phyloP scores from a whole-genome alignment of 2,113 vertebrate genomes.

The Aptenodytes forsteri region DNA sequence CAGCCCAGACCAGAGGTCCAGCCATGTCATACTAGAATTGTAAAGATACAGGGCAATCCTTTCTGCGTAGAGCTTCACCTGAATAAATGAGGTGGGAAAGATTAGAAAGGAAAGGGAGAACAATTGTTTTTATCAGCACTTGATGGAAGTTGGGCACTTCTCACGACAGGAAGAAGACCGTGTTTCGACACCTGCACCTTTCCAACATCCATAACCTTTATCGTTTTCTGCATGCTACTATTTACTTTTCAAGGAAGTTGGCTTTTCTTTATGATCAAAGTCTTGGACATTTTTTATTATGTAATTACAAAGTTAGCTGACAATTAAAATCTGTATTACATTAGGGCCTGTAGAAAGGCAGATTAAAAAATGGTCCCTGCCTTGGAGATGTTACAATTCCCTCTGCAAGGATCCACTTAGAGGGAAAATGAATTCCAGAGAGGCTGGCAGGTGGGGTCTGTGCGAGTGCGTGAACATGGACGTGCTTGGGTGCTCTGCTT shows the following conservation, averaged over 20 bases:
- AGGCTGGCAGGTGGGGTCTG: neutral
- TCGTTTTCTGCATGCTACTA: neutral
- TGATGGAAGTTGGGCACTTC: neutral
- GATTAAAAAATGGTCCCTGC: neutral
- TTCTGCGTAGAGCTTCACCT: neutral
- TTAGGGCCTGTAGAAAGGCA: neutral
- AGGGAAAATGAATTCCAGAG: neutral
- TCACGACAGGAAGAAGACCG: accelerated
- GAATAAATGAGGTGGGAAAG: neutral
- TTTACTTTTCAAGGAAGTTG: neutral
- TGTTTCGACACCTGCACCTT: neutral
- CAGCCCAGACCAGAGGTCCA: neutral
- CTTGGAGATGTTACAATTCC: neutral
- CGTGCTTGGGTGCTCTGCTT: neutral
- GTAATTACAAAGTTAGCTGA: neutral
- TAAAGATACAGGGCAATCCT: neutral
- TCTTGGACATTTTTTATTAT: neutral
- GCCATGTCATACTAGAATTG: neutral
- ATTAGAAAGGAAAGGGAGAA: neutral
- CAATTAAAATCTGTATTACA: neutral
- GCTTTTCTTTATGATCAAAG: neutral
- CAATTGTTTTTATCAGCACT: neutral
- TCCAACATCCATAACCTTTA: neutral
- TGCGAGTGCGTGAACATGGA: accelerated
- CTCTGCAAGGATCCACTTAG: neutral